Evolutionary conservation across 2,113 vertebrate genomes (phyloP), one percentile per base, ranked within the genome.

Genomic region (Dasyprocta punctata): DNA sequence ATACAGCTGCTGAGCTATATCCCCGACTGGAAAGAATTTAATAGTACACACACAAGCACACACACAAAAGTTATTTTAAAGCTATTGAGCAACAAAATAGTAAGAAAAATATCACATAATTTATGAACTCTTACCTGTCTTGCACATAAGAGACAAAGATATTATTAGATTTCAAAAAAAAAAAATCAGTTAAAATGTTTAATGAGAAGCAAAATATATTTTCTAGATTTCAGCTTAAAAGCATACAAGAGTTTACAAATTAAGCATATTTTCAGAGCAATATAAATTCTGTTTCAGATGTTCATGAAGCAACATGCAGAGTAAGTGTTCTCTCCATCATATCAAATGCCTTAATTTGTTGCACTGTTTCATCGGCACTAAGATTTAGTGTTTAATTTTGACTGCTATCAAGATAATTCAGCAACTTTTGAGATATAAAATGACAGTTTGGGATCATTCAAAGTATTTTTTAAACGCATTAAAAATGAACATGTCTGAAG

Each of bases 391-490:
- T 83, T 94, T 73, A 24, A 52, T 89, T 93, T 95, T 78, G 22
- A 30, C 44, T 82, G 58, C 82, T 86, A 77, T 58, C 56, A 89
- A 89, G 82, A 90, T 85, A 92, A 88, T 38, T 75, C 24, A 49
- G 58, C 9, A 97, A 36, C 7, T 92, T 78, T 95, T 94, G 80
- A 92, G 30, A 82, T n/a, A 69, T 56, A 88, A 94, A 95, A 49
- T n/a, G 61, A 92, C 38, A 89, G 61, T 1, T 47, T 80, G 20
- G 41, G n/a, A 82, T 95, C 60, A 83, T 84, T 92, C n/a, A 75
- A 97, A 47, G 7, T 90, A 88, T 81, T 92, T 92, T 56, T 52
- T 65, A 96, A 94, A 88, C 88, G 41, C 19, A 84, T 94, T 94
- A 22, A 86, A 83, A 96, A 67, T 61, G 30, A 81, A 94, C 24